Percentiles rank a stretch among this genome's conserved stretches.
phyloP scores from a whole-genome alignment of 1,140 invertebrate genomes.

The Chironomus striatipennis region DNA sequence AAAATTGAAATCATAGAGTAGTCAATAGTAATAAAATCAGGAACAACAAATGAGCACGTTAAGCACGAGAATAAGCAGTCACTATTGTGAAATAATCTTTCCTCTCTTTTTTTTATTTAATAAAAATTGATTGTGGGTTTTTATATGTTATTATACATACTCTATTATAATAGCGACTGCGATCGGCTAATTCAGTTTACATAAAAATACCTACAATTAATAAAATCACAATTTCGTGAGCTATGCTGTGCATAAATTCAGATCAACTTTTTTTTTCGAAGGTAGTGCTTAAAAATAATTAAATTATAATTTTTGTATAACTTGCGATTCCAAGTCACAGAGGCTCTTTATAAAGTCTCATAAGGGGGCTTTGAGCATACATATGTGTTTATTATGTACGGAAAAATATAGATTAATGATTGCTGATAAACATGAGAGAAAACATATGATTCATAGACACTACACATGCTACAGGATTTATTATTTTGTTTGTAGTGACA shows the following conservation, averaged over 20 bases:
- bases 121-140: conserved; percentile 3
- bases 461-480: background rate
- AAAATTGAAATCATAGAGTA: background rate
- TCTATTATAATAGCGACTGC: background rate
- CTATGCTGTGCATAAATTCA: background rate
- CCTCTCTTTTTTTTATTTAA: background rate
- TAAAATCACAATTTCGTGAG: conserved; percentile 1
- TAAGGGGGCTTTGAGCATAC: background rate
- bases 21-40: background rate
- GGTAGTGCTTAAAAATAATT: background rate
- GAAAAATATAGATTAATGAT: background rate
- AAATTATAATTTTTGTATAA: background rate
- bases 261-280: background rate
- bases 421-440: background rate
- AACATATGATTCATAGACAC: conserved; percentile 3
- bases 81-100: conserved; percentile 6
- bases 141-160: background rate
- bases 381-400: too few species aligned
- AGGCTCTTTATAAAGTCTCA: background rate
- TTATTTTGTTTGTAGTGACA: too few species aligned
- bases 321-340: background rate
- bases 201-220: conserved; percentile 10
- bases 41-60: background rate
- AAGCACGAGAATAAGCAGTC: background rate
- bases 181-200: background rate